These are phyloP conservation scores for Steatornis caripensis DNA, from an alignment of 2,113 vertebrate species.

Conservation along the genomic window DNA sequence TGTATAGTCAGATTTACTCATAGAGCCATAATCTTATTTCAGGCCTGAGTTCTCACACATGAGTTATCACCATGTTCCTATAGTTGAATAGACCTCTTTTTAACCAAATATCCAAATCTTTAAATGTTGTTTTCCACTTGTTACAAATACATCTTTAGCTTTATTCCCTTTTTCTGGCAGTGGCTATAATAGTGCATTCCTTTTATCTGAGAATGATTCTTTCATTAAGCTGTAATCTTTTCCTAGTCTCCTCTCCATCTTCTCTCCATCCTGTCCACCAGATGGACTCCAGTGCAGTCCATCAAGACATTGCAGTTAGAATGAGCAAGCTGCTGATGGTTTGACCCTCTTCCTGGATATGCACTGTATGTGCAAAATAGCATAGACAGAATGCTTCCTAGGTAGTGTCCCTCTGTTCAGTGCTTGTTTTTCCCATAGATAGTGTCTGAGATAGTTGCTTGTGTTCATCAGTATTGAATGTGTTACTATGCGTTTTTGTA, in stretches of 20 bases:
- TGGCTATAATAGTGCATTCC: neutral
- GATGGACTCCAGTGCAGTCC: constrained; percentile 30
- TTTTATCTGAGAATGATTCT: neutral
- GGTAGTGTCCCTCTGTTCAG: neutral
- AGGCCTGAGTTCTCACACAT: neutral
- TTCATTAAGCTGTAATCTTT: neutral
- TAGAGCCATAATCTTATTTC: neutral
- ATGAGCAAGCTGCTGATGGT: constrained; percentile 29
- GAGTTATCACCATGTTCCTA: neutral
- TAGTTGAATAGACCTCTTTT: neutral
- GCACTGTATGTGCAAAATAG: constrained; percentile 8
- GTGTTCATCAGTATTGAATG: neutral
- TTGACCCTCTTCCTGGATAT: neutral
- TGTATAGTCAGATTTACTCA: neutral
- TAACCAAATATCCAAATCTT: neutral
- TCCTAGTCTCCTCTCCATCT: neutral
- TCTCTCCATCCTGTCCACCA: neutral
- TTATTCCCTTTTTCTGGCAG: neutral
- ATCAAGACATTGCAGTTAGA: constrained; percentile 54
- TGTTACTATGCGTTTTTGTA: neutral
- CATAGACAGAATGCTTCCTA: neutral
- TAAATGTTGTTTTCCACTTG: neutral
- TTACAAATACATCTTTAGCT: neutral
- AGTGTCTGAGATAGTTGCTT: neutral
- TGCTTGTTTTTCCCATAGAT: constrained; percentile 11